These are phyloP conservation scores for Brachypteracias leptosomus DNA, from an alignment of 2,113 vertebrate species.

Conservation along the genomic window DNA sequence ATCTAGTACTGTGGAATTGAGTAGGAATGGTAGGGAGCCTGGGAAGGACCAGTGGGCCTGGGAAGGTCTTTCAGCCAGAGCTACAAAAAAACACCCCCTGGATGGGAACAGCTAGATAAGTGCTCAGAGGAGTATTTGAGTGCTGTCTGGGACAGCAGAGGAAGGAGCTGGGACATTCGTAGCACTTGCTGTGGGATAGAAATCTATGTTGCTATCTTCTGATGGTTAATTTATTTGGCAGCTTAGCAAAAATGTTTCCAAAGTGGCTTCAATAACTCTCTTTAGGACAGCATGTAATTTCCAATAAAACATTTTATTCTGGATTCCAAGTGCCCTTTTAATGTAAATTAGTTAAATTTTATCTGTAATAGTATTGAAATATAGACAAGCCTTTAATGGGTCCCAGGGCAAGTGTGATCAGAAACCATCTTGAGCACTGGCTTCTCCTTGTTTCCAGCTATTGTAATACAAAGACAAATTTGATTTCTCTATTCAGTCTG, in stretches of 20 bases:
- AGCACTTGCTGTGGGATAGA: neutral
- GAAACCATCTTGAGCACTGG: neutral
- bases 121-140: neutral
- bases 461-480: neutral
- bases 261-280: neutral
- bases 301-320: conserved; percentile 4
- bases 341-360: neutral
- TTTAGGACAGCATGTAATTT: neutral
- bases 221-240: neutral
- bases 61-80: neutral
- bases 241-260: conserved; percentile 8
- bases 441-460: neutral
- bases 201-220: neutral
- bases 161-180: neutral
- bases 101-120: neutral
- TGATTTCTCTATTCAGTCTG: neutral
- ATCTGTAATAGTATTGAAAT: neutral
- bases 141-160: neutral
- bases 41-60: neutral
- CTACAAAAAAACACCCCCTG: accelerated
- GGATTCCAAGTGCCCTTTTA: neutral
- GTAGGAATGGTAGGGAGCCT: neutral
- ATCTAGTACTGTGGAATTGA: neutral
- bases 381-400: neutral
- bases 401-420: neutral